Evolutionary conservation across 92 coral and sea anemone genomes (phyloP).

Genomic region (Epizoanthus ramosus): DNA sequence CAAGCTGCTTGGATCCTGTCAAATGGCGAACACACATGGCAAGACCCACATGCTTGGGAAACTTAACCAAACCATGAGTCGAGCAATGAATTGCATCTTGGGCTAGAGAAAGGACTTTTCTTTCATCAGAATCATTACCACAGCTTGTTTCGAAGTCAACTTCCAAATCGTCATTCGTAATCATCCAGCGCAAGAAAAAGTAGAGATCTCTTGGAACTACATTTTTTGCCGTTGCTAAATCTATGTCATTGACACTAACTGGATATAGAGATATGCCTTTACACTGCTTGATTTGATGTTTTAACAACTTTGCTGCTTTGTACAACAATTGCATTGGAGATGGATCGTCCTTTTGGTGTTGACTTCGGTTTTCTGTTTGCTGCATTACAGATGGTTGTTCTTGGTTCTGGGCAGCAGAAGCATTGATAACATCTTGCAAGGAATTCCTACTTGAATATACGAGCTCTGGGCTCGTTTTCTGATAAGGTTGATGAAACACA

Average conservation of each 20-base stretch:
- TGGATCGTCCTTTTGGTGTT: slow-evolving; percentile 2
- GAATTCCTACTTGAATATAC: slow-evolving; percentile 32
- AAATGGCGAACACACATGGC: slow-evolving; percentile 53
- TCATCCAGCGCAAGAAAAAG: slow-evolving; percentile 49
- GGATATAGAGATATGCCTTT: slow-evolving; percentile 48
- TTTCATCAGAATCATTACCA: slow-evolving; percentile 41
- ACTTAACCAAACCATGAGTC: slow-evolving; percentile 36
- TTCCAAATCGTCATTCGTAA: slow-evolving; percentile 45
- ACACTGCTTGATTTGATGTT: slow-evolving; percentile 42
- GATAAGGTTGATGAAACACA: slow-evolving; percentile 37
- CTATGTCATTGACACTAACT: slow-evolving; percentile 35
- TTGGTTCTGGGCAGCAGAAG: slow-evolving; percentile 4
- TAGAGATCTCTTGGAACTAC: slow-evolving; percentile 49
- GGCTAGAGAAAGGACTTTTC: slow-evolving; percentile 28
- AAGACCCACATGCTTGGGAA: slow-evolving; percentile 54
- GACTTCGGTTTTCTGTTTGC: slow-evolving; percentile 8
- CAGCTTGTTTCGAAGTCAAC: slow-evolving; percentile 48
- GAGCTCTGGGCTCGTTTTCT: slow-evolving; percentile 25
- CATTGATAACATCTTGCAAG: slow-evolving; percentile 40
- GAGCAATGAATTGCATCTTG: slow-evolving; percentile 41
- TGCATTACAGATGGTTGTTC: slow-evolving; percentile 12
- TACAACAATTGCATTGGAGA: slow-evolving; percentile 23
- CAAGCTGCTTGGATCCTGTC: slow-evolving; percentile 51
- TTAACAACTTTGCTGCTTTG: slow-evolving; percentile 48
- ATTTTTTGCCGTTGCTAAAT: slow-evolving; percentile 22